Conservation (phyloP, 1,140 invertebrate genomes). For the Portunus trituberculatus region DNA sequence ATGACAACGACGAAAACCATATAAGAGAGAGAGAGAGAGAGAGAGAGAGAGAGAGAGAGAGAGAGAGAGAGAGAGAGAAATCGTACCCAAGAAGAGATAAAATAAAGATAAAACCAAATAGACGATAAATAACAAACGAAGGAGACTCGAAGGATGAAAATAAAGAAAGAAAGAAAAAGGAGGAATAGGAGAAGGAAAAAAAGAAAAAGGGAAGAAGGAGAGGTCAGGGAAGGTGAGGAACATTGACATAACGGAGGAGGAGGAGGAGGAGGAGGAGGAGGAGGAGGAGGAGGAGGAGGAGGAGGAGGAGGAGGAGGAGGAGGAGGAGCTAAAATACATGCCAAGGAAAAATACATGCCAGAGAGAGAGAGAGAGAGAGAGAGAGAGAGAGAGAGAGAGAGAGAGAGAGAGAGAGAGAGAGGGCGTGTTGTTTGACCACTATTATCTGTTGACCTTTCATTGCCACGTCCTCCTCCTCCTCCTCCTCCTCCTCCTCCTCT, state of each 20-base stretch:
- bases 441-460: not conserved
- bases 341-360: not conserved
- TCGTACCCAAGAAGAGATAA: not conserved
- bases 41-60: not conserved
- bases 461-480: not conserved
- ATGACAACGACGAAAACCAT: no score
- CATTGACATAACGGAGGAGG: not conserved
- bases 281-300: slow-evolving; percentile 5
- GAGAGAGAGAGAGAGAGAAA: not conserved
- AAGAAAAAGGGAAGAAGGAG: not conserved
- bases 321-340: not conserved
- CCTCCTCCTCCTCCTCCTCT: not conserved
- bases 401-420: no score
- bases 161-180: not conserved
- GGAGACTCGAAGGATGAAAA: not conserved
- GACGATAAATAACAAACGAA: not conserved
- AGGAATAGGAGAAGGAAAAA: not conserved
- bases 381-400: no score
- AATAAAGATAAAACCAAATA: not conserved
- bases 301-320: not conserved
- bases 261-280: not conserved
- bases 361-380: no score
- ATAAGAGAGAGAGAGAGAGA: no score
- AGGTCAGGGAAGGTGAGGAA: not conserved
- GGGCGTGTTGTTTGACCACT: no score